Conservation (phyloP, 2,113 vertebrate species). For the Cynocephalus volans region DNA sequence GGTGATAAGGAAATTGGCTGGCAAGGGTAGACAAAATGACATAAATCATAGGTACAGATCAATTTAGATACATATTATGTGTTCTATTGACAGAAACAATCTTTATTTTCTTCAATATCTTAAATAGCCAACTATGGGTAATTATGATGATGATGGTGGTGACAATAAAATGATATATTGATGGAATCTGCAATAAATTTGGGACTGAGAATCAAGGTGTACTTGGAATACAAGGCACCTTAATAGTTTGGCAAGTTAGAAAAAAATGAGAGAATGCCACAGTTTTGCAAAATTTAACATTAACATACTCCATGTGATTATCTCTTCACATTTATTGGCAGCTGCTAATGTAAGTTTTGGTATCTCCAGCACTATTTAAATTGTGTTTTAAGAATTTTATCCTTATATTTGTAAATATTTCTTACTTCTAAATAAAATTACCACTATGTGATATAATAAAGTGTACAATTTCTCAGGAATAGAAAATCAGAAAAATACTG, state of each 20-base stretch:
- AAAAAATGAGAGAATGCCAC: neutral
- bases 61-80: neutral
- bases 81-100: neutral
- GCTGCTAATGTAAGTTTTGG: neutral
- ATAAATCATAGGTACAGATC: neutral
- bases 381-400: neutral
- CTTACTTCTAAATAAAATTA: conserved; percentile 9
- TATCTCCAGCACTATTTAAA: neutral
- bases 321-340: neutral
- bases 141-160: neutral
- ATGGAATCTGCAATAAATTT: neutral
- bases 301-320: neutral
- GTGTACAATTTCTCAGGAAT: neutral
- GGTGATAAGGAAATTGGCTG: neutral
- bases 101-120: neutral
- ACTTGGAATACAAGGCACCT: neutral
- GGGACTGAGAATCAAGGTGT: neutral
- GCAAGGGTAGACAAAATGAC: neutral
- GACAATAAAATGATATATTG: neutral
- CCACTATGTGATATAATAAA: neutral
- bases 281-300: neutral
- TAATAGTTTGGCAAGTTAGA: neutral
- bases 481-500: neutral
- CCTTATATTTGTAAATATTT: neutral
- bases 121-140: neutral